A percentile compares a stretch with the other conserved stretches of the same genome.
Conservation (phyloP, 92 coral and sea anemone species). For the Umimayanthus kanabou region DNA sequence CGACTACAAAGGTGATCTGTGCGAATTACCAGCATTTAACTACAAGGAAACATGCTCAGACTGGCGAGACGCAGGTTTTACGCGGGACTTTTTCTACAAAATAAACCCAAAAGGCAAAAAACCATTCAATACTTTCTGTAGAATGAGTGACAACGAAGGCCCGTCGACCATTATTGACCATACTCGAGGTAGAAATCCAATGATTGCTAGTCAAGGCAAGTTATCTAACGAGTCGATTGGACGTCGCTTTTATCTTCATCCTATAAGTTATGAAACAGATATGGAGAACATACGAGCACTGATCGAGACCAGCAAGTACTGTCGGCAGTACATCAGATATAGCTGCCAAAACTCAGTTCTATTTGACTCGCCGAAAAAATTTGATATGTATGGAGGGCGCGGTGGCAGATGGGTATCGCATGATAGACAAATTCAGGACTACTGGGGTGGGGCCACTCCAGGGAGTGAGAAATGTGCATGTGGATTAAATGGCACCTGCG, state of each 20-base stretch:
- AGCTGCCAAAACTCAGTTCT: conserved; percentile 73
- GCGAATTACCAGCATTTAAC: conserved; percentile 66
- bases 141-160: conserved; percentile 67
- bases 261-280: conserved; percentile 50
- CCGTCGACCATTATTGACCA: conserved; percentile 79
- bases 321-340: conserved; percentile 75
- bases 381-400: conserved; percentile 64
- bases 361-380: conserved; percentile 73
- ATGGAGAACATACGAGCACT: conserved; percentile 60
- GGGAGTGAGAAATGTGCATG: conserved; percentile 86
- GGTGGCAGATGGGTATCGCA: conserved; percentile 92
- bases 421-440: conserved; percentile 74
- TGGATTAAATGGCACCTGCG: conserved; percentile 72
- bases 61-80: conserved; percentile 72
- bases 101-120: conserved; percentile 65
- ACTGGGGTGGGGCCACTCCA: conserved; percentile 83
- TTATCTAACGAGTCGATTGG: conserved; percentile 31
- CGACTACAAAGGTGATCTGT: conserved; percentile 60
- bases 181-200: conserved; percentile 42
- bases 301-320: conserved; percentile 63
- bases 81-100: conserved; percentile 55
- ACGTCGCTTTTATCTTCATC: conserved; percentile 55
- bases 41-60: conserved; percentile 77
- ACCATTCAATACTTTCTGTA: conserved; percentile 78
- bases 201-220: conserved; percentile 56